Evolutionary conservation across 2,797 vertebrate genomes (phyloP), one percentile per base, ranked within the genome.

Genomic region (Dryobates pubescens): DNA sequence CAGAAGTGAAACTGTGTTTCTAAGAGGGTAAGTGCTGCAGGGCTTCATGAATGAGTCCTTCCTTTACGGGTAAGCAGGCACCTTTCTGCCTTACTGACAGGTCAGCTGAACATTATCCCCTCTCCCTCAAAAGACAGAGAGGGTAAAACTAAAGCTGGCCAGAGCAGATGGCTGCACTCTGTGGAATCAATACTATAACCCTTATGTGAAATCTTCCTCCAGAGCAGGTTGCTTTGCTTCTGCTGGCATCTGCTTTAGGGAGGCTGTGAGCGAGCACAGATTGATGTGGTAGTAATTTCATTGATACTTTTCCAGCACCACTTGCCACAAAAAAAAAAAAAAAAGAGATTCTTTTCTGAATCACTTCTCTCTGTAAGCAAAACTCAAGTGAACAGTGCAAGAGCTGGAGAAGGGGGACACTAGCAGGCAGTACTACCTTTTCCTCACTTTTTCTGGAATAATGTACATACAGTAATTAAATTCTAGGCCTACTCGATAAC

Each of bases 311-410:
- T 91, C 79, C 86, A 92, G 65, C 49, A 74, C 7, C 10, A 1
- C 17, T 88, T 82, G 86, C 89, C 65, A 58, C 77, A 88, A 76
- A 88, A 95, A 47, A 49, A 49, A 24, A 7, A 13, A 24, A 23
- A 49, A 45, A 18, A 45, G 75, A 68, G 7, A 61, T 82, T 89
- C 7, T 86, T 88, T 92, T 71, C 86, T 94, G 86, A 94, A 76
- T 96, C 90, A 89, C 24, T 89, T 93, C 69, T 29, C 45, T 58
- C 38, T 63, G 49, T 64, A 43, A 0, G 2, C 64, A 86, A 79
- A 93, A 70, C 30, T 51, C 58, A 68, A 9, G 17, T 74, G 58
- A 73, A 74, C 59, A 34, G n/a, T 91, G 43, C 15, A 88, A 91
- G 68, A 79, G 32, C 24, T 88, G 65, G 45, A 47, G 29, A 82